Evolutionary conservation across 37 sponge, comb jelly and placozoan species (phyloP), one percentile per base, ranked within the genome.

Genomic region (Cladorhizidae sp.): DNA sequence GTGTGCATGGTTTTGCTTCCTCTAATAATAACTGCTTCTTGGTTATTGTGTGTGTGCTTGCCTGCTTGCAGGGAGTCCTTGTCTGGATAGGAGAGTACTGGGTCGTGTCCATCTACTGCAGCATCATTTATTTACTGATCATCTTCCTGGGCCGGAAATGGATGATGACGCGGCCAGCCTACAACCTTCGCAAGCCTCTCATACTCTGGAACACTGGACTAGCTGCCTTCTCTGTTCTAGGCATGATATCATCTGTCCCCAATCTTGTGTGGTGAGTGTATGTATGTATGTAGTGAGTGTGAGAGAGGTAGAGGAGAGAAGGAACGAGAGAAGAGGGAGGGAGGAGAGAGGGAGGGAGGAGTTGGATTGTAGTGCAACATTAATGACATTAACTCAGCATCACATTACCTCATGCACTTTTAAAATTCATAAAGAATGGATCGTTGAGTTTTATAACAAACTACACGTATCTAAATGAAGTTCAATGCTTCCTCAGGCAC

Each of bases 151-250:
- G 91, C 8, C 36, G 50, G 71, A 50, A 45, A 20, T 74, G 57
- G 68, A 97, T 97, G 97, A 79, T 64, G 54, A 58, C 70, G 51
- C 51, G 89, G 11, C 31, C 67, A 18, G 77, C 91, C 21, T 89
- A 73, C 43, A 54, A 86, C 18, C 80, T 93, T 7, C 40, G 84
- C 1, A 78, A 50, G 31, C 73, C 70, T 1, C 83, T 96, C 40
- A 25, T 83, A 37, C 3, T 81, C 25, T 96, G 97, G 97, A 96
- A 90, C 58, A 51, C 74, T 2, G 80, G 81, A 3, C 72, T 96
- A 67, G 87, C 87, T 3, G 82, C 85, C 52, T 96, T 96, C 51
- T 88, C 89, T 41, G 38, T 90, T 59, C 21, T 86, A 18, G 96
- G 91, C 0, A 54, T 65, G 28, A 43, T 11, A 35, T 45, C 79